phyloP scores from a whole-genome alignment of 2,888 invertebrate species.

The Melitaea athalia region DNA sequence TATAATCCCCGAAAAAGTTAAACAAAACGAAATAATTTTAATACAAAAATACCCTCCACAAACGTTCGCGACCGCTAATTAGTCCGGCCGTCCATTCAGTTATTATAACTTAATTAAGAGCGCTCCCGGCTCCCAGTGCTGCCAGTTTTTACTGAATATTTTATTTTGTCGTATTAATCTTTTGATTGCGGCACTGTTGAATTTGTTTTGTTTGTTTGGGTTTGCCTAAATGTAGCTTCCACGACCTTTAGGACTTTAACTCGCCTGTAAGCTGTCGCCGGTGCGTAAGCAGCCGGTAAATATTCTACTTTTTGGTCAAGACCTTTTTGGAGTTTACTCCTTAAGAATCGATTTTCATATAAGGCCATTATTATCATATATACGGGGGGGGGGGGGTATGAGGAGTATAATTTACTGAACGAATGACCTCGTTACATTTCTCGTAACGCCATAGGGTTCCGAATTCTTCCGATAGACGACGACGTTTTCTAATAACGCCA shows the following conservation, averaged over 20 bases:
- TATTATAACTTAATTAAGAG: slow-evolving; percentile 49
- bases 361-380: too few relatives aligned
- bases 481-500: too few relatives aligned
- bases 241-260: not conserved
- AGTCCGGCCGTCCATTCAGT: slow-evolving; percentile 43
- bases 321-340: too few relatives aligned
- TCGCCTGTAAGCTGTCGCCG: too few relatives aligned
- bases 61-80: slow-evolving; percentile 40
- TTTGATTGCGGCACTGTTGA: not conserved
- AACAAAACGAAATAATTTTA: slow-evolving; percentile 17
- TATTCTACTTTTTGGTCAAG: too few relatives aligned
- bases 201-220: slow-evolving; percentile 3
- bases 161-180: slow-evolving; percentile 17
- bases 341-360: too few relatives aligned
- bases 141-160: slow-evolving; percentile 19
- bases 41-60: slow-evolving; percentile 24
- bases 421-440: too few relatives aligned
- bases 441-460: too few relatives aligned
- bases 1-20: slow-evolving; percentile 15
- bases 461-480: too few relatives aligned
- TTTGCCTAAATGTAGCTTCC: not conserved
- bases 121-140: slow-evolving; percentile 38
- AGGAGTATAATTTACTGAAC: too few relatives aligned
- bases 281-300: too few relatives aligned
- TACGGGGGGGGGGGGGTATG: too few relatives aligned